Conservation (phyloP, 2,888 invertebrate species). For the Danaus chrysippus region DNA sequence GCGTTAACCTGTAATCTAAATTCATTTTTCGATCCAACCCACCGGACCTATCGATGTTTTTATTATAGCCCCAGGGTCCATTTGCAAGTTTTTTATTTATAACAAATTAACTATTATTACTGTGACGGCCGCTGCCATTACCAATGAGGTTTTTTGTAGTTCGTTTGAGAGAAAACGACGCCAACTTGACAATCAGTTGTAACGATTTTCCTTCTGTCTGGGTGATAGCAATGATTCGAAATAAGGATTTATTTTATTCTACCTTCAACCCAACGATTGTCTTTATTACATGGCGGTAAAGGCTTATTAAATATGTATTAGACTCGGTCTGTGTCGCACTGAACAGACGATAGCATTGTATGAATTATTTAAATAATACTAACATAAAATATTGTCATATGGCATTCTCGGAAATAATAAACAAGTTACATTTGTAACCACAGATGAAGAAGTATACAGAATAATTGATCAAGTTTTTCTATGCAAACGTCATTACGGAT, state of each 20-base stretch:
- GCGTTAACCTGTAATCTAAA: conserved; percentile 79
- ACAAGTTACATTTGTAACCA: neutral
- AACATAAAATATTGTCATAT: conserved; percentile 42
- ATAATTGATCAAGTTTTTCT: neutral
- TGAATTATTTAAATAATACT: conserved; percentile 51
- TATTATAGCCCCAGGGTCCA: conserved; percentile 75
- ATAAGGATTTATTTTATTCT: conserved; percentile 27
- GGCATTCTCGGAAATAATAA: conserved; percentile 31
- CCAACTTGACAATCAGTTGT: conserved; percentile 12
- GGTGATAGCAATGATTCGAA: conserved; percentile 61
- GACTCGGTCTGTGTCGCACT: conserved; percentile 42
- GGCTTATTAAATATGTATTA: conserved; percentile 58
- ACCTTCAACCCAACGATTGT: conserved; percentile 40
- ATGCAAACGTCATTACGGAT: too few species aligned
- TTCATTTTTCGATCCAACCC: conserved; percentile 78
- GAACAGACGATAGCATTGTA: conserved; percentile 43
- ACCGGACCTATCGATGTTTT: conserved; percentile 73
- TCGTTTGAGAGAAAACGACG: conserved; percentile 19
- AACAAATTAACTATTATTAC: conserved; percentile 76
- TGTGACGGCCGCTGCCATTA: conserved; percentile 67
- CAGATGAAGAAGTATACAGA: neutral
- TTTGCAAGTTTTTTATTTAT: conserved; percentile 74
- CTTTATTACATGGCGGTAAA: conserved; percentile 45
- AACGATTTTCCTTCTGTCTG: conserved; percentile 6
- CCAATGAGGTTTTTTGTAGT: conserved; percentile 43